Percentiles rank a stretch among this genome's conserved stretches.
Conservation (phyloP, 2,797 vertebrate species). For the Eulemur mongoz region DNA sequence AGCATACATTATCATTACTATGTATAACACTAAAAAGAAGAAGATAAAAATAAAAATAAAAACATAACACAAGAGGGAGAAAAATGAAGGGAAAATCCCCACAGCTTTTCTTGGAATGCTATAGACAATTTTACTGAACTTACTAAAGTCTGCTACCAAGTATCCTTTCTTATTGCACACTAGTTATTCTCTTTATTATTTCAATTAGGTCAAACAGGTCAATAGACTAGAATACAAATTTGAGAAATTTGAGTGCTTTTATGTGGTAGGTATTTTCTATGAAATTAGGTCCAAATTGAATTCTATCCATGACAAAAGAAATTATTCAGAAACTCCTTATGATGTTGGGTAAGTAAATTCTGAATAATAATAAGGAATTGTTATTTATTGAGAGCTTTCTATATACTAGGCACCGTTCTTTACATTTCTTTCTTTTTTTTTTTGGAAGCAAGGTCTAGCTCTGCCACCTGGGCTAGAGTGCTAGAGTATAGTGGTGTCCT, state of each 20-base stretch:
- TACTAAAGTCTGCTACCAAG: background rate
- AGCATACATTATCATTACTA: background rate
- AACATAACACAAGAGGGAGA: background rate
- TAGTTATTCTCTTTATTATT: background rate
- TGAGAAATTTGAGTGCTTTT: conserved; percentile 7
- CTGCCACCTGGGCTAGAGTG: too few relatives aligned
- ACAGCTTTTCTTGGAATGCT: background rate
- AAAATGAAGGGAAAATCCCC: background rate
- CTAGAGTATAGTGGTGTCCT: too few relatives aligned
- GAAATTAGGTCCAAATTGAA: background rate
- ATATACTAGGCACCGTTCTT: background rate
- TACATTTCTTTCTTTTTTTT: background rate
- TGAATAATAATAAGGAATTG: background rate
- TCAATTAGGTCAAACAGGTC: background rate
- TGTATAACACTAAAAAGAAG: background rate
- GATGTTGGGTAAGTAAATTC: background rate
- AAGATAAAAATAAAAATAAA: background rate
- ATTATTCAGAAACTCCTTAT: background rate
- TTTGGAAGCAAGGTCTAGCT: too few relatives aligned
- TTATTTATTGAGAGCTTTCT: conserved; percentile 1
- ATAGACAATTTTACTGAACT: background rate
- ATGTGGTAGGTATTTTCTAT: background rate
- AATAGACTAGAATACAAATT: background rate
- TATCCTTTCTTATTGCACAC: background rate
- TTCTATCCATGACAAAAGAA: background rate